Conservation (phyloP, 1,140 invertebrate genomes). For the Zaprionus lachaisei region DNA sequence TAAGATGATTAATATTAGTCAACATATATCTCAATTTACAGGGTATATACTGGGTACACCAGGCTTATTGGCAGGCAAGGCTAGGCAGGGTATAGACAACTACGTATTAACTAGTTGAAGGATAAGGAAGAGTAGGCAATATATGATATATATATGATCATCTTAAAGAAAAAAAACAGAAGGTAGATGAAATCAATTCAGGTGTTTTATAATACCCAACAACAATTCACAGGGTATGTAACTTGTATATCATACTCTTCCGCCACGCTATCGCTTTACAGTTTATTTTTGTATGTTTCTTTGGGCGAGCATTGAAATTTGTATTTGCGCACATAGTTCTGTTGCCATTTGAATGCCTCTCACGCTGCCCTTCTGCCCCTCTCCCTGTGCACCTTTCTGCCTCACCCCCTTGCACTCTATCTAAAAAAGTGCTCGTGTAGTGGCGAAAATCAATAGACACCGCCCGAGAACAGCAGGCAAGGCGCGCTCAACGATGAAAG, state of each 20-base stretch:
- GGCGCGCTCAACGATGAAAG: slow-evolving; percentile 49
- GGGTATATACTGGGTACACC: no score
- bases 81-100: no score
- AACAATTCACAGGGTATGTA: slow-evolving; percentile 28
- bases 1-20: no score
- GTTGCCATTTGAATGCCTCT: slow-evolving; percentile 48
- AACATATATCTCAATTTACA: no score
- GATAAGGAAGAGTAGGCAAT: no score
- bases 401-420: neutral
- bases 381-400: neutral
- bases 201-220: no score
- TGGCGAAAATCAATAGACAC: slow-evolving; percentile 63
- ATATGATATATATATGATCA: no score
- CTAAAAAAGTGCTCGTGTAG: slow-evolving; percentile 36
- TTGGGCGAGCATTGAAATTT: slow-evolving; percentile 53
- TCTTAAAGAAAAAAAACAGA: neutral
- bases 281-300: slow-evolving; percentile 25
- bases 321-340: slow-evolving; percentile 62
- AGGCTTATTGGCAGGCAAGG: no score
- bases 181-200: neutral
- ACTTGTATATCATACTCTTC: neutral
- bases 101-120: no score
- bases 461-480: slow-evolving; percentile 42
- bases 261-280: neutral
- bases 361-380: neutral